Percentiles rank a stretch among this genome's conserved stretches.
phyloP scores from a whole-genome alignment of 2,888 invertebrate genomes.

The Stenichneumon culpator region DNA sequence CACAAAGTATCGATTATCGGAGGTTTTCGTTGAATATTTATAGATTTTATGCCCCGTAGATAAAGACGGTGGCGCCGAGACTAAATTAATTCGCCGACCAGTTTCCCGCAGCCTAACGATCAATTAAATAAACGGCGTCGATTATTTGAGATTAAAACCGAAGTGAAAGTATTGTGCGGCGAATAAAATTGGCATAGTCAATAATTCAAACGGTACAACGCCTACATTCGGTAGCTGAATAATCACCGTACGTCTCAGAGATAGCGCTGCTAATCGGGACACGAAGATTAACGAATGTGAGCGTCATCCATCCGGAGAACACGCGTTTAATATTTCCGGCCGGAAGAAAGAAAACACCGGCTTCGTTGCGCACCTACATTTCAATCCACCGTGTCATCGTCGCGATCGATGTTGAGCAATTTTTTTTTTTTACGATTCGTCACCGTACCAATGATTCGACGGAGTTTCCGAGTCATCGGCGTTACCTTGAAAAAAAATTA shows the following conservation, averaged over 20 bases:
- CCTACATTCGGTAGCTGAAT: constrained; percentile 15
- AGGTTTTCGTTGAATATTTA: constrained; percentile 39
- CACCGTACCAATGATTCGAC: not conserved
- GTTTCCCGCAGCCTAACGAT: constrained; percentile 28
- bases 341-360: constrained; percentile 8
- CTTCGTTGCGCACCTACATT: not conserved
- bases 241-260: constrained; percentile 10
- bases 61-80: constrained; percentile 14
- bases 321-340: constrained; percentile 24
- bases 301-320: constrained; percentile 7
- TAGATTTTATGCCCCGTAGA: not conserved
- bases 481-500: not conserved
- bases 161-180: constrained; percentile 23
- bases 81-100: constrained; percentile 36
- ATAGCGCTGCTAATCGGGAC: constrained; percentile 2
- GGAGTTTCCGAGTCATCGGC: not conserved
- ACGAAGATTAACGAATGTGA: not conserved
- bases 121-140: constrained; percentile 44
- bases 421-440: not conserved
- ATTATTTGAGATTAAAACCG: constrained; percentile 17
- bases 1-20: constrained; percentile 32
- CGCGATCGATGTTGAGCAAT: constrained; percentile 26
- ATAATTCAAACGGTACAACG: not conserved
- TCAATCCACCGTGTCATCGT: constrained; percentile 16
- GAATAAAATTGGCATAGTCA: not conserved